Evolutionary conservation across 2,888 invertebrate genomes (phyloP).

Genomic region (Cheilosia soror): DNA sequence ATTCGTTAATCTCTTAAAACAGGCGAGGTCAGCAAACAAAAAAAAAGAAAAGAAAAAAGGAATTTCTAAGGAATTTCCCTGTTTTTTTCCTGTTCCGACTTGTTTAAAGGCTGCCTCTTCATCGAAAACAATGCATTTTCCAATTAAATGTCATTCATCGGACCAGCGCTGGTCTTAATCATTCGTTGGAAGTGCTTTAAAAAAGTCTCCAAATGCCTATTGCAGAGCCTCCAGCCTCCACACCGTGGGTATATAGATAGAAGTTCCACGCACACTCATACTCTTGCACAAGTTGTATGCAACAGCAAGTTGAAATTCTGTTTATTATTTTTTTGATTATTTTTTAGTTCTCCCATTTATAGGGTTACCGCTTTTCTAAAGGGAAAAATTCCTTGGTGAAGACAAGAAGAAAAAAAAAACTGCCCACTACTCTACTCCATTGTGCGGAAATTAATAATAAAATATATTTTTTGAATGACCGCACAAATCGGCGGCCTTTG

Average conservation of each 20-base stretch:
- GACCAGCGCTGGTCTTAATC: not conserved
- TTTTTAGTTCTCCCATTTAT: not conserved
- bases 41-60: not conserved
- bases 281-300: conserved; percentile 35
- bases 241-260: not conserved
- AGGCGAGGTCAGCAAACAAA: conserved; percentile 29
- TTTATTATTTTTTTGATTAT: conserved; percentile 28
- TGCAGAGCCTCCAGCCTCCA: not conserved
- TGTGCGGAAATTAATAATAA: not conserved
- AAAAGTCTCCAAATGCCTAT: not conserved
- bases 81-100: not conserved
- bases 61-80: conserved; percentile 31
- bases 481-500: conserved; percentile 4
- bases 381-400: not conserved
- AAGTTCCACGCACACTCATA: not conserved
- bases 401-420: not conserved
- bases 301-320: conserved; percentile 65
- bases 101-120: not conserved
- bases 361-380: not conserved
- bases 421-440: not conserved
- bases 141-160: not conserved
- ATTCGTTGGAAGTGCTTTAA: not conserved
- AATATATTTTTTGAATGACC: not conserved
- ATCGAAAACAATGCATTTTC: not conserved
- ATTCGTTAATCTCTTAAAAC: conserved; percentile 33